Conservation (phyloP, 2,888 invertebrate genomes). For the Achlya flavicornis region DNA sequence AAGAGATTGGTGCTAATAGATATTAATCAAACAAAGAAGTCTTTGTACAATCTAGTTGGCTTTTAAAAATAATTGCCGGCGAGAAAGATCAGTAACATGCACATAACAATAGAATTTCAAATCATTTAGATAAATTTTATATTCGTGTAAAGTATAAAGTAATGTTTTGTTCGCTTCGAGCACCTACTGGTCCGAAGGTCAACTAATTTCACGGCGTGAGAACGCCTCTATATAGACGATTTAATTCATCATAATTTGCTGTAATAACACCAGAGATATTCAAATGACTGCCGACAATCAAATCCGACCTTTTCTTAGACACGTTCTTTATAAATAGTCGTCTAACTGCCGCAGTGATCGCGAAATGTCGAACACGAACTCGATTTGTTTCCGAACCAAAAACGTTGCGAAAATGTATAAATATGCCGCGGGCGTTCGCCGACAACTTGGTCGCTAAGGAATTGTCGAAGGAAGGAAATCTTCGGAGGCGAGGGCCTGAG, state of each 20-base stretch:
- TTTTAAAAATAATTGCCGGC: slow-evolving; percentile 44
- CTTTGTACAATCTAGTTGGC: slow-evolving; percentile 46
- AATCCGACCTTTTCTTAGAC: slow-evolving; percentile 82
- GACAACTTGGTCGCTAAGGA: slow-evolving; percentile 43
- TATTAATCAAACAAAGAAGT: slow-evolving; percentile 64
- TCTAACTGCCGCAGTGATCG: slow-evolving; percentile 77
- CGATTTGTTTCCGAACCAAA: slow-evolving; percentile 72
- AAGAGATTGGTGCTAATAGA: slow-evolving; percentile 73
- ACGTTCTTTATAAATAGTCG: slow-evolving; percentile 83
- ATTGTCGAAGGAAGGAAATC: slow-evolving; percentile 52
- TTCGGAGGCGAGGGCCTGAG: slow-evolving; percentile 42
- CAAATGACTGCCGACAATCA: slow-evolving; percentile 82
- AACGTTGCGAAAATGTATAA: slow-evolving; percentile 74
- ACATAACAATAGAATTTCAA: slow-evolving; percentile 41
- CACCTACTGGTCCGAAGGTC: slow-evolving; percentile 70
- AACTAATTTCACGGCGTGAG: slow-evolving; percentile 77
- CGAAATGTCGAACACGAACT: slow-evolving; percentile 82
- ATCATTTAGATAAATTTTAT: slow-evolving; percentile 29
- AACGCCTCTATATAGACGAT: slow-evolving; percentile 73
- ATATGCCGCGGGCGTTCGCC: slow-evolving; percentile 59
- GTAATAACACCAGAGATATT: slow-evolving; percentile 80
- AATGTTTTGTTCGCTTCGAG: slow-evolving; percentile 53
- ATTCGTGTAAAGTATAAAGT: slow-evolving; percentile 40
- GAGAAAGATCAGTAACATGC: slow-evolving; percentile 37
- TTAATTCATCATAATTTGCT: slow-evolving; percentile 81